A percentile compares a stretch with the other conserved stretches of the same genome.
These are phyloP conservation scores for Cydia pomonella DNA, from an alignment of 1,140 invertebrate species.

Conservation along the genomic window DNA sequence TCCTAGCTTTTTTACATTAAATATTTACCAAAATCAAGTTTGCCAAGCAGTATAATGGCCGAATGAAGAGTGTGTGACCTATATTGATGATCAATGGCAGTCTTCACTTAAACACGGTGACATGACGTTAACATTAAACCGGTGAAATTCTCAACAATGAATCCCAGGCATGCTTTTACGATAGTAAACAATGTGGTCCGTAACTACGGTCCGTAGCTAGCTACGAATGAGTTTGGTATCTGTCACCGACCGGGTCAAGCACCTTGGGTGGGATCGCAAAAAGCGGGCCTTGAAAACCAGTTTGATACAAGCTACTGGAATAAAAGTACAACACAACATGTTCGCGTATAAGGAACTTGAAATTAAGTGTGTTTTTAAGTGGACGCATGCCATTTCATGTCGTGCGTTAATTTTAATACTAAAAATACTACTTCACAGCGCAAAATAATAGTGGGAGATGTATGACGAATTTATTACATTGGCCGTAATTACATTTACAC, in stretches of 20 bases:
- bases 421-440: too few relatives aligned
- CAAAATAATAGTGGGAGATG: too few relatives aligned
- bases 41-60: too few relatives aligned
- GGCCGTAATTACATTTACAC: too few relatives aligned
- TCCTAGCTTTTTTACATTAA: too few relatives aligned
- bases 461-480: too few relatives aligned
- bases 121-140: neutral
- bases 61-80: neutral
- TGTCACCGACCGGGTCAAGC: conserved; percentile 47
- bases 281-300: conserved; percentile 64
- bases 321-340: conserved; percentile 42
- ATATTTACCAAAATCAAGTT: too few relatives aligned
- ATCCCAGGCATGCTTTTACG: conserved; percentile 9
- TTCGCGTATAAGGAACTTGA: conserved; percentile 2
- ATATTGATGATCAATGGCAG: neutral
- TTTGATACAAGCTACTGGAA: conserved; percentile 44
- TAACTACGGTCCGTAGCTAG: conserved; percentile 36
- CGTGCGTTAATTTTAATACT: too few relatives aligned
- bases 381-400: neutral
- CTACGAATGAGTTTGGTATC: conserved; percentile 43
- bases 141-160: neutral
- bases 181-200: conserved; percentile 33
- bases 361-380: neutral
- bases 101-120: neutral
- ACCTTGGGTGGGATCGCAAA: conserved; percentile 60